Percentiles rank a stretch among this genome's conserved stretches.
Conservation (phyloP, 2,888 invertebrate genomes). For the Netelia fuscicornis region DNA sequence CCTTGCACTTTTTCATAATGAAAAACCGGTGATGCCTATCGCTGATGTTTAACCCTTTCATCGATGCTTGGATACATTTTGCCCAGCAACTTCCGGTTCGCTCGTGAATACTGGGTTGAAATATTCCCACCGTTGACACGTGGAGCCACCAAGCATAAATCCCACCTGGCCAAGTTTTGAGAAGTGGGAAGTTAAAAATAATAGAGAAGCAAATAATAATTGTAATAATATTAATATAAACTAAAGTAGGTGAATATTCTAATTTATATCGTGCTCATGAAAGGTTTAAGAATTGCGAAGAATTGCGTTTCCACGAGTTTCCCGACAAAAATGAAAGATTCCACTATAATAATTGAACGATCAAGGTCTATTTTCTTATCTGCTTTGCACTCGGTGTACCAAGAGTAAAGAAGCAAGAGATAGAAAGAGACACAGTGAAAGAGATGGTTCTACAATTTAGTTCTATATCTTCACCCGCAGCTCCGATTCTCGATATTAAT, state of each 20-base stretch:
- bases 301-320: conserved; percentile 23
- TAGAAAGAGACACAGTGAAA: conserved; percentile 2
- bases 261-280: too few species aligned
- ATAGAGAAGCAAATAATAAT: too few species aligned
- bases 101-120: too few species aligned
- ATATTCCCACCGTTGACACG: too few species aligned
- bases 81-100: too few species aligned
- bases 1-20: neutral
- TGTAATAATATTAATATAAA: too few species aligned
- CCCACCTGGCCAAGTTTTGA: too few species aligned
- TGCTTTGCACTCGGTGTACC: conserved; percentile 22
- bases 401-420: neutral
- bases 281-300: conserved; percentile 12
- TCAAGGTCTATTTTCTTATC: conserved; percentile 39
- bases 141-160: too few species aligned
- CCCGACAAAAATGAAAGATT: conserved; percentile 29
- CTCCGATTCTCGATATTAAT: conserved; percentile 63
- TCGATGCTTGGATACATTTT: too few species aligned
- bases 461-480: conserved; percentile 16
- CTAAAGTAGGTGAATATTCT: too few species aligned
- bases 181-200: too few species aligned
- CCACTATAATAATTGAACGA: conserved; percentile 62
- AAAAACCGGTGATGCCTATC: neutral
- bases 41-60: neutral
- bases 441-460: conserved; percentile 39